phyloP scores from a whole-genome alignment of 2,113 vertebrate genomes.

The Oryctolagus cuniculus region mOryCun1.1 NC_091439.1:86475501-86476000 shows the following conservation, averaged over 20 bases:
- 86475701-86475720: neutral
- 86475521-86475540: neutral
- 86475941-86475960: too few species aligned
- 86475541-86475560: neutral
- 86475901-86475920: too few species aligned
- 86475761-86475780: neutral
- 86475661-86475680: neutral
- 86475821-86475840: too few species aligned
- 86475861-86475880: too few species aligned
- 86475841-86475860: too few species aligned
- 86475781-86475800: neutral
- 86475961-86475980: too few species aligned
- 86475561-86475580: neutral
- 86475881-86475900: too few species aligned
- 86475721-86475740: neutral
- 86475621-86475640: neutral
- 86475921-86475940: too few species aligned
- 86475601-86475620: neutral
- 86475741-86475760: neutral
- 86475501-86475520: neutral
- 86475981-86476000: too few species aligned
- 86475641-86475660: neutral
- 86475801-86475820: too few species aligned
- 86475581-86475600: neutral
- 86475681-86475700: slow-evolving; percentile 23